These are phyloP conservation scores for Unio pictorum DNA, from an alignment of 2,888 invertebrate genomes.

Conservation along the genomic window DNA sequence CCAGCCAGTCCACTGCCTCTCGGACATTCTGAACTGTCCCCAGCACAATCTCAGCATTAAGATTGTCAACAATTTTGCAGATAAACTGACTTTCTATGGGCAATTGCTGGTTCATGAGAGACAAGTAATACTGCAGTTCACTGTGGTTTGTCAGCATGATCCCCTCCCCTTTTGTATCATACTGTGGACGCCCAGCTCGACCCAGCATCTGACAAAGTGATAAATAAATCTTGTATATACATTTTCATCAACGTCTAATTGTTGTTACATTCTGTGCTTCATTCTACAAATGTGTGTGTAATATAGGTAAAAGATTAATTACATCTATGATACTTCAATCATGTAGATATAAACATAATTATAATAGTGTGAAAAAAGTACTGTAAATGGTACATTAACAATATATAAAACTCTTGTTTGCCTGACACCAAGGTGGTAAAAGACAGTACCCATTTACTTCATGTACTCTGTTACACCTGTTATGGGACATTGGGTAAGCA, in stretches of 20 bases:
- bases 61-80: slow-evolving; percentile 92
- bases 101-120: slow-evolving; percentile 96
- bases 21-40: slow-evolving; percentile 93
- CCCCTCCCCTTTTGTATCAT: slow-evolving; percentile 96
- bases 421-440: too few relatives aligned
- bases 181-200: slow-evolving; percentile 97
- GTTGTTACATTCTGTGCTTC: too few relatives aligned
- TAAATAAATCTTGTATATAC: not conserved
- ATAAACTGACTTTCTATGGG: slow-evolving; percentile 98
- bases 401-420: too few relatives aligned
- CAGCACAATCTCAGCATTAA: slow-evolving; percentile 97
- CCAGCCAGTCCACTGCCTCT: slow-evolving; percentile 94
- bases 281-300: too few relatives aligned
- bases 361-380: not conserved
- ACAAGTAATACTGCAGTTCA: slow-evolving; percentile 97
- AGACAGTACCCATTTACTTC: too few relatives aligned
- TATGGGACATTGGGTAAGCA: too few relatives aligned
- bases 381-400: too few relatives aligned
- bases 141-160: slow-evolving; percentile 99
- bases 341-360: not conserved
- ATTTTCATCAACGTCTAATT: not conserved
- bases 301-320: too few relatives aligned
- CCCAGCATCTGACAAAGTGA: slow-evolving; percentile 85
- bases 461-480: too few relatives aligned
- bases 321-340: not conserved